Percentiles rank a stretch among this genome's conserved stretches.
phyloP scores from a whole-genome alignment of 2,113 vertebrate species.

The Pyxicephalus adspersus region DNA sequence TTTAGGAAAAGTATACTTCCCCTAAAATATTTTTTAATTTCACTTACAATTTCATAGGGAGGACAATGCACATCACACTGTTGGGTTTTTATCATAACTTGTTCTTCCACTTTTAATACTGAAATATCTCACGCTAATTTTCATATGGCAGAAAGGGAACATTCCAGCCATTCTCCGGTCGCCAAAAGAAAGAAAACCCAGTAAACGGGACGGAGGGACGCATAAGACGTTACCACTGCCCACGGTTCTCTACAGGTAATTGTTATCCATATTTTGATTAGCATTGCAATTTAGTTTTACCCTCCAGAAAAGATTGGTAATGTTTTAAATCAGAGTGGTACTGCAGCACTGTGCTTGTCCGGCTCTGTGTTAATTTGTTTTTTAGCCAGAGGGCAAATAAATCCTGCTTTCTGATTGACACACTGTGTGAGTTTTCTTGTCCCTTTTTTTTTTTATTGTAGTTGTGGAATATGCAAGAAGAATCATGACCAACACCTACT shows the following conservation, averaged over 20 bases:
- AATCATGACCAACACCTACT: conserved; percentile 97
- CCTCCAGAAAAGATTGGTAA: background rate
- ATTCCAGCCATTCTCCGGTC: conserved; percentile 89
- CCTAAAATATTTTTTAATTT: too few relatives aligned
- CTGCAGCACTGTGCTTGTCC: background rate
- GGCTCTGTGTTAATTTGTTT: background rate
- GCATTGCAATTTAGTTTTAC: conserved; percentile 6
- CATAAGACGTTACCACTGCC: conserved; percentile 88
- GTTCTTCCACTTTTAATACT: background rate
- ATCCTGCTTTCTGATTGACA: background rate
- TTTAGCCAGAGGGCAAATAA: background rate
- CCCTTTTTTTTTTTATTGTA: conserved; percentile 63
- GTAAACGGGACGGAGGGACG: conserved; percentile 93
- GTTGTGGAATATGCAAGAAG: conserved; percentile 98
- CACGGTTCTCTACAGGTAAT: conserved; percentile 93
- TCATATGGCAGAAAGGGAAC: conserved; percentile 85
- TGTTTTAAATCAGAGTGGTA: conserved; percentile 1
- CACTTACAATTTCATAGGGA: too few relatives aligned
- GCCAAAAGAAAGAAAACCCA: conserved; percentile 95
- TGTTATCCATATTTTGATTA: conserved; percentile 35
- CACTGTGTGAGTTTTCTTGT: background rate
- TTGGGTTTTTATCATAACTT: background rate
- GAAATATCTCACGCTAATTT: conserved; percentile 43
- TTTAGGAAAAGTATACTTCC: too few relatives aligned
- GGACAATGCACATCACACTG: background rate